Base-by-base conservation (phyloP, 1,140 invertebrate species). In the Drosophila novamexicana region DNA sequence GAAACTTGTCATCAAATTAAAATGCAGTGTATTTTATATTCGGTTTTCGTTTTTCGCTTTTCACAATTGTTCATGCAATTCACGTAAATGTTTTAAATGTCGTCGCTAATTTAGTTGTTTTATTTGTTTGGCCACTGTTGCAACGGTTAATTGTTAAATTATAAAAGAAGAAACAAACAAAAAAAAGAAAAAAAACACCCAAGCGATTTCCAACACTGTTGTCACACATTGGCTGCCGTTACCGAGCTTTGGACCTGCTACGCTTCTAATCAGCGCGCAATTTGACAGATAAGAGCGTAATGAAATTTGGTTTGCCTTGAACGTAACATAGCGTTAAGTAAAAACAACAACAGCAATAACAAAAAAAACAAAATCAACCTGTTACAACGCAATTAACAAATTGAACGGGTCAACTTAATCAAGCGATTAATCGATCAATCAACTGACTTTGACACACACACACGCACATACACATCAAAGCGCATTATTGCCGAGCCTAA, bases 361-460 rank as follows among this genome's bases (percentile, higher is more conserved):
- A 61, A 44, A 32, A 32, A 58, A 10, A 49, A 47, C 12, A 50
- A 39, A 45, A 62, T 39, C 32, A 50, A 77, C 53, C 54, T 53
- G 69, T 77, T 76, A 75, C 81, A 81, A 79, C 77, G 79, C 78
- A 78, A 82, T 79, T 76, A 71, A 52, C 65, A 68, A 79, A 67
- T 76, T 82, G 80, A 76, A 52, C 71, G 59, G 64, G 57, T 74
- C 65, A 76, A 64, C 67, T 82, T 73, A 85, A 82, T 85, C 82
- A 85, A 82, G 75, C 82, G 70, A 81, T 86, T 86, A 88, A 86
- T 83, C 79, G 83, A 82, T 86, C 83, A 88, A 86, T 86, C 79
- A 88, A 79, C 79, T 70, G 77, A 77, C 53, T 86, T 69, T 85
- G 82, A 76, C 79, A 70, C 74, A 75, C 37, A 18, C 18, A 18